Base-by-base conservation (phyloP, 1,140 invertebrate genomes). In the Leptestheria dahalacensis region DNA sequence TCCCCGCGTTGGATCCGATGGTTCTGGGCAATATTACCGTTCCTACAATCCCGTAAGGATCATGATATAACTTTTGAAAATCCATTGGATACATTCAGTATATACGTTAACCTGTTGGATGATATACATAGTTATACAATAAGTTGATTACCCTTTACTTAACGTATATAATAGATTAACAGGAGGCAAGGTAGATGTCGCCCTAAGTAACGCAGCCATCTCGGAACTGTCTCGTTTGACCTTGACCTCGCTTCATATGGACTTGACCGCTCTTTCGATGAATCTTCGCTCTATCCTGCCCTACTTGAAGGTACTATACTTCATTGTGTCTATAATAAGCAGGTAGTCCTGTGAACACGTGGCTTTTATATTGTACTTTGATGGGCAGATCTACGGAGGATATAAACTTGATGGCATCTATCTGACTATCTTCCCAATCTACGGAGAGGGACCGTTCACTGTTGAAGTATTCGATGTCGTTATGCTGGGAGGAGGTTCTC, bases 391-490 rank as follows among this genome's bases (percentile, higher is more conserved):
- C n/a, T 50, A 64, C 46, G 62, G 63, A 21, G 4, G 46, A 12
- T 64, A 64, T 20, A 57, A 61, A 24, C 33, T 49, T 1, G 47
- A 55, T 0, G 61, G 63, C 23, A 50, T 63, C 9, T n/a, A 41
- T 9, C 9, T 48, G 21, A 26, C 28, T 4, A 28, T 64, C 20
- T 60, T 64, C 56, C 63, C 63, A 0, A 28, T 64, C n/a, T 64
- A 59, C 51, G 63, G 63, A 9, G 52, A 63, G 28, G 63, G 63
- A 0, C 61, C 58, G 15, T 64, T 63, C 49, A 47, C 52, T 12
- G 47, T 64, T 21, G 54, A 63, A 57, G 25, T 64, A 33, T 47
- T 54, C 41, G 41, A 57, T 46, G 51, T 60, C 25, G 33, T 53
- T 46, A 54, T 62, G 12, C 24, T 24, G 20, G 60, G 61, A 1